Conservation (phyloP, 2,113 vertebrate genomes). For the Taxidea taxus region DNA sequence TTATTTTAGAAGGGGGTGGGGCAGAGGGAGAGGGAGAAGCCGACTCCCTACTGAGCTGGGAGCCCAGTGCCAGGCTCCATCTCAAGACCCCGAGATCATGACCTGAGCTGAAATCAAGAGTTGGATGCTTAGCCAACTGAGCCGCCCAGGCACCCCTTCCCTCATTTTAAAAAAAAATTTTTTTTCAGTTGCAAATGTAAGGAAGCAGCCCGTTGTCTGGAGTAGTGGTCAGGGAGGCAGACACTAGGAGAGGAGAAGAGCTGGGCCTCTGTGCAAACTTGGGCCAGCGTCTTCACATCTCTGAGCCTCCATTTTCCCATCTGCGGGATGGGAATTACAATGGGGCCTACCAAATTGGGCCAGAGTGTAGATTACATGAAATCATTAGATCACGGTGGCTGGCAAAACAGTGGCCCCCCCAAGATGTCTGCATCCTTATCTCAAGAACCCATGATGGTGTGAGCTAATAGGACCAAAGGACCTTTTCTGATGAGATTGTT, state of each 20-base stretch:
- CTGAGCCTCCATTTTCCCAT: not conserved
- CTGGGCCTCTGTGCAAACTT: not conserved
- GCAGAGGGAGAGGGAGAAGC: not conserved
- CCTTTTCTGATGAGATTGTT: not conserved
- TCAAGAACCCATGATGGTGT: fast-evolving
- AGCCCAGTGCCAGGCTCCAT: not conserved
- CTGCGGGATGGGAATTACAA: not conserved
- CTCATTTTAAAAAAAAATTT: not conserved
- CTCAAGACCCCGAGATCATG: not conserved
- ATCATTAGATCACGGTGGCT: too few species aligned
- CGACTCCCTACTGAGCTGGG: not conserved
- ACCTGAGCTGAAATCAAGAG: not conserved
- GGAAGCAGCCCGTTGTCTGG: not conserved
- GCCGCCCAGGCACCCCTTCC: not conserved
- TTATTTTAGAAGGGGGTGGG: not conserved
- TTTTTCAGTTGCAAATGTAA: not conserved
- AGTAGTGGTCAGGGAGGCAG: not conserved
- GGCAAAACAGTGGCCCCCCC: not conserved
- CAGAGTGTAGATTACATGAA: fast-evolving
- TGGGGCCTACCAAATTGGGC: too few species aligned
- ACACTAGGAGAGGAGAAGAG: not conserved
- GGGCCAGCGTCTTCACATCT: fast-evolving
- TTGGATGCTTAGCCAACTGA: not conserved
- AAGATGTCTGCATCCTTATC: not conserved
- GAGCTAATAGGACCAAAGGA: not conserved